Conservation (phyloP, 2,113 vertebrate species). For the Myotis yumanensis region DNA sequence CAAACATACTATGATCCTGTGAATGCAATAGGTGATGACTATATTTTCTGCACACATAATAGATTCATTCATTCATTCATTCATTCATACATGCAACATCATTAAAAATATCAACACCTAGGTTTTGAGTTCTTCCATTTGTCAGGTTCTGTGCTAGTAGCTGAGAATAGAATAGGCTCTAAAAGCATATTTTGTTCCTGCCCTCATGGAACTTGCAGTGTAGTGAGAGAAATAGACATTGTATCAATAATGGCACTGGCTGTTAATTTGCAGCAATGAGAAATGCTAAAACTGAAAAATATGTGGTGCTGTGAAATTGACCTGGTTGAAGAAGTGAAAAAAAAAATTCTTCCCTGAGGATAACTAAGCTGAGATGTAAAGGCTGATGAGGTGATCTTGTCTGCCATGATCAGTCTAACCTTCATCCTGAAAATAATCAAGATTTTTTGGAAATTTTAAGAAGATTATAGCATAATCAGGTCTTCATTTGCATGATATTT, state of each 20-base stretch:
- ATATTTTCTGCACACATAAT: not conserved
- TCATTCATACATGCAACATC: not conserved
- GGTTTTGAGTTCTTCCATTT: not conserved
- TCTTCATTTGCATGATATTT: not conserved
- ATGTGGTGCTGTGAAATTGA: not conserved
- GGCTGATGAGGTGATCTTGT: not conserved
- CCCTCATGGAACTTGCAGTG: not conserved
- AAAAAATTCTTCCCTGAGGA: not conserved
- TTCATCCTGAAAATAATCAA: conserved; percentile 26
- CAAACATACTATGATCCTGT: not conserved
- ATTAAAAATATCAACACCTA: not conserved
- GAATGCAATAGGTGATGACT: not conserved
- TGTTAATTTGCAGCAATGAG: not conserved
- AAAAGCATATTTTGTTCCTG: not conserved
- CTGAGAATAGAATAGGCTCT: not conserved
- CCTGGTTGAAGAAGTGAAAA: not conserved
- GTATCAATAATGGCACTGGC: not conserved
- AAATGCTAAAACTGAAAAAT: not conserved
- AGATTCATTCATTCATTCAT: not conserved
- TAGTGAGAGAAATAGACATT: not conserved
- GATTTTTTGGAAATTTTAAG: not conserved
- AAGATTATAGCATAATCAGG: not conserved
- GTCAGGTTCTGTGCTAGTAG: not conserved
- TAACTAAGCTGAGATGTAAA: not conserved
- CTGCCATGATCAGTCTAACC: not conserved